Evolutionary conservation across 1,140 invertebrate species (phyloP).

Genomic region (Akabosia matsudoensis): DNA sequence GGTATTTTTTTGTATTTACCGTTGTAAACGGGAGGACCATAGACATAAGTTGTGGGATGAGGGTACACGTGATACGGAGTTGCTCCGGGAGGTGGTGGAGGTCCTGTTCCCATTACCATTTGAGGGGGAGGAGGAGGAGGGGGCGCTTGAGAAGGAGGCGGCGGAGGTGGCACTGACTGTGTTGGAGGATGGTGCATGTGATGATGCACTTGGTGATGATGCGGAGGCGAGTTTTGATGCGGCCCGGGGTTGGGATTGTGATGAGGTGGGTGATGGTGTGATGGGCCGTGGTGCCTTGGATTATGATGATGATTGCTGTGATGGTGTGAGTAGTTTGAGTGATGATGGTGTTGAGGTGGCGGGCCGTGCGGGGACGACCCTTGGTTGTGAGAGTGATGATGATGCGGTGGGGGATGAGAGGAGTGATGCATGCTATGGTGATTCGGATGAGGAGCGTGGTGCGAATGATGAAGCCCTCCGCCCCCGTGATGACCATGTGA

Average conservation of each 20-base stretch:
- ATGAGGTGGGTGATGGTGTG: constrained; percentile 19
- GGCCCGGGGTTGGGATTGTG: neutral
- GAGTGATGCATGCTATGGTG: neutral
- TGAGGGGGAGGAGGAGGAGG: constrained; percentile 6
- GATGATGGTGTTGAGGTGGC: neutral
- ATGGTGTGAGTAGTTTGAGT: neutral
- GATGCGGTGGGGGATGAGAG: neutral
- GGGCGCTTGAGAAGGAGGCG: neutral
- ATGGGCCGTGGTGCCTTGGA: constrained; percentile 25
- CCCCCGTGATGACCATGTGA: neutral
- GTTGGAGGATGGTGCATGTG: constrained; percentile 31
- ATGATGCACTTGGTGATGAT: constrained; percentile 26
- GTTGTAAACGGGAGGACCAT: constrained; percentile 43
- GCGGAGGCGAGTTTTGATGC: constrained; percentile 1
- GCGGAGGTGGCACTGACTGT: constrained; percentile 13
- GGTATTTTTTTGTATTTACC: constrained; percentile 28
- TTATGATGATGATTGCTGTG: constrained; percentile 16
- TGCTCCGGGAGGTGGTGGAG: neutral
- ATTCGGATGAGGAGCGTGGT: neutral
- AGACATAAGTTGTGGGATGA: constrained; percentile 40
- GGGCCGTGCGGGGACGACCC: neutral
- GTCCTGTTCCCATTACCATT: neutral
- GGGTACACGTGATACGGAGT: constrained; percentile 32
- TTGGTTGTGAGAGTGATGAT: neutral
- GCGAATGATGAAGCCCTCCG: neutral